Conservation (phyloP, 2,113 vertebrate species). For the Fregata magnificens region DNA sequence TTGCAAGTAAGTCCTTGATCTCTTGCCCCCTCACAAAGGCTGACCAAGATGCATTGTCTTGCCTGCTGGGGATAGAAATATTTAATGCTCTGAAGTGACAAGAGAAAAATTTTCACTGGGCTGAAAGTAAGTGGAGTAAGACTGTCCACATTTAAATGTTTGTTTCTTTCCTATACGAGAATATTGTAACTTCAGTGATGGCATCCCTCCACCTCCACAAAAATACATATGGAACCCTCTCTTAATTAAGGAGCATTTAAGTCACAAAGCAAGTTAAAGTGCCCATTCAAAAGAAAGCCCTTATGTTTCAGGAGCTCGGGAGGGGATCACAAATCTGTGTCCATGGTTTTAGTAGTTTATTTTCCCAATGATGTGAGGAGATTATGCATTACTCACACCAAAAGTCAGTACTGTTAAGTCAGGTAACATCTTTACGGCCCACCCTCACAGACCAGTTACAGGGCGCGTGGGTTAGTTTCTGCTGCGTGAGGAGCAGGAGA, state of each 20-base stretch:
- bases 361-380: rapidly evolving
- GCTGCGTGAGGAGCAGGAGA: not conserved
- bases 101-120: not conserved
- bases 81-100: not conserved
- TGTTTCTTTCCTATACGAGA: not conserved
- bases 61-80: not conserved
- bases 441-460: not conserved
- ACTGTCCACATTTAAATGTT: not conserved
- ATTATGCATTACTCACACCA: too few species aligned
- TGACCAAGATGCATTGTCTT: not conserved
- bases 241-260: not conserved
- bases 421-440: not conserved
- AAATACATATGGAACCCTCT: not conserved
- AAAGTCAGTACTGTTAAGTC: not conserved
- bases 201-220: not conserved
- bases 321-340: not conserved
- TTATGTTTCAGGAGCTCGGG: not conserved
- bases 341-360: not conserved
- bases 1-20: not conserved
- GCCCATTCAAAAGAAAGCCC: not conserved
- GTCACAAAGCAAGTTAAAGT: not conserved
- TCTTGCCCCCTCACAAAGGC: not conserved
- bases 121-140: not conserved
- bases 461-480: not conserved
- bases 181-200: not conserved